phyloP scores from a whole-genome alignment of 2,797 vertebrate genomes.

The Pangasius larnaudii region DNA sequence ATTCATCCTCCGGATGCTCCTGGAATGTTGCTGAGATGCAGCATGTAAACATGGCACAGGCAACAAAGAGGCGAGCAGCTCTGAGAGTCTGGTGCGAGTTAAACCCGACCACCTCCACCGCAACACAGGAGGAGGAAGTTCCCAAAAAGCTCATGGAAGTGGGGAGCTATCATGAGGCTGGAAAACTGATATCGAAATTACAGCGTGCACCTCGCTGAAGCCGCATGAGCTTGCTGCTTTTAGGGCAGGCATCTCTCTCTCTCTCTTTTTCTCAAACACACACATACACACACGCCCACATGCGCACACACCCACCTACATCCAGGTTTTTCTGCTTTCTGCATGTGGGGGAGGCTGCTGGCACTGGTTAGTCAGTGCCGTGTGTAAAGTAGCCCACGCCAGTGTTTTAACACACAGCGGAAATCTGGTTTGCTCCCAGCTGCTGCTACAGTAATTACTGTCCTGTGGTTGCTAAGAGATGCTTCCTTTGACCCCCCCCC shows the following conservation, averaged over 20 bases:
- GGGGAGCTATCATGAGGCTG: slow-evolving; percentile 34
- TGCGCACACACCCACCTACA: slow-evolving; percentile 59
- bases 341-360: slow-evolving; percentile 80
- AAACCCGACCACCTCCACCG: slow-evolving; percentile 19
- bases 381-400: slow-evolving; percentile 88
- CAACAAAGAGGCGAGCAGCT: slow-evolving; percentile 26
- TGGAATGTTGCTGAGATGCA: slow-evolving; percentile 13
- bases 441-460: slow-evolving; percentile 93
- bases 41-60: slow-evolving; percentile 19
- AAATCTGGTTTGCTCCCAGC: slow-evolving; percentile 92
- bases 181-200: slow-evolving; percentile 46
- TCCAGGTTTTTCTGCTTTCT: slow-evolving; percentile 70
- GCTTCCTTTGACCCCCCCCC: slow-evolving; percentile 81
- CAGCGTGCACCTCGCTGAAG: slow-evolving; percentile 16
- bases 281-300: slow-evolving; percentile 62
- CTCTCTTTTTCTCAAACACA: slow-evolving; percentile 34
- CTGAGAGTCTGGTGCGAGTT: slow-evolving; percentile 3
- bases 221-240: slow-evolving; percentile 45
- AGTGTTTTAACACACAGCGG: slow-evolving; percentile 90
- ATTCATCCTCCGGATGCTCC: slow-evolving; percentile 10
- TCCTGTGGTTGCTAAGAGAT: slow-evolving; percentile 94
- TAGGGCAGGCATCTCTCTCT: not conserved
- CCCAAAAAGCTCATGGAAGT: slow-evolving; percentile 36
- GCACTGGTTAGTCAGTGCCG: slow-evolving; percentile 62
- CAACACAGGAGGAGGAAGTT: slow-evolving; percentile 29